These are phyloP conservation scores for Cheilosia pagana DNA, from an alignment of 2,888 invertebrate genomes.

Conservation along the genomic window DNA sequence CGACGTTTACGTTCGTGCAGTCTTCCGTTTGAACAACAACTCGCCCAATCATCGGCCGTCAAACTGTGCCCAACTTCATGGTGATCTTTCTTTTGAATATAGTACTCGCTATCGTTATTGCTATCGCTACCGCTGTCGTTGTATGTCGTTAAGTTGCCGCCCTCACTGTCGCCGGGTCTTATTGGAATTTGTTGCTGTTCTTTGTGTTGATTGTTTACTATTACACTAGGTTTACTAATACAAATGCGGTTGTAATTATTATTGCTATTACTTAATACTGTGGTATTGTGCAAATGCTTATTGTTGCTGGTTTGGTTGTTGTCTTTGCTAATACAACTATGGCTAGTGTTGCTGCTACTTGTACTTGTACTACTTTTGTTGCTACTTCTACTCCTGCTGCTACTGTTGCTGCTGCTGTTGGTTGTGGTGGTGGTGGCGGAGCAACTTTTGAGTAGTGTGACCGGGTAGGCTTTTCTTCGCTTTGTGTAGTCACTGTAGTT, in stretches of 20 bases:
- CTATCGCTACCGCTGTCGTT: conserved; percentile 67
- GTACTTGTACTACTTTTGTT: conserved; percentile 54
- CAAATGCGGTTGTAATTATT: conserved; percentile 62
- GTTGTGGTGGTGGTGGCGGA: conserved; percentile 52
- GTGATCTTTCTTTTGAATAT: conserved; percentile 34
- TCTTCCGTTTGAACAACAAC: conserved; percentile 79
- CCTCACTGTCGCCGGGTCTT: conserved; percentile 1
- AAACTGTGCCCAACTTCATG: conserved; percentile 24
- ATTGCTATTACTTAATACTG: conserved; percentile 69
- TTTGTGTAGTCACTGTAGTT: conserved; percentile 72
- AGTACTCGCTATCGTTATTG: conserved; percentile 56
- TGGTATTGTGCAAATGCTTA: conserved; percentile 69
- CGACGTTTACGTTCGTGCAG: conserved; percentile 81
- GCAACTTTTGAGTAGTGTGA: conserved; percentile 16
- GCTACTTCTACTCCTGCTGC: conserved; percentile 58
- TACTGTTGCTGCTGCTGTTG: conserved; percentile 68
- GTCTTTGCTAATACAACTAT: conserved; percentile 60
- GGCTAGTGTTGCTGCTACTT: conserved; percentile 71
- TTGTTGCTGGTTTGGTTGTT: conserved; percentile 65
- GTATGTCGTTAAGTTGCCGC: conserved; percentile 57
- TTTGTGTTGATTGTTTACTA: conserved; percentile 74
- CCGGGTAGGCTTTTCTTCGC: conserved; percentile 59
- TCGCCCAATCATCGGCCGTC: conserved; percentile 29
- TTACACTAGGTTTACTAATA: conserved; percentile 57
- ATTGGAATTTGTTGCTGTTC: conserved; percentile 62